phyloP scores from a whole-genome alignment of 2,888 invertebrate genomes.

The Platerodrilus igneus region DNA sequence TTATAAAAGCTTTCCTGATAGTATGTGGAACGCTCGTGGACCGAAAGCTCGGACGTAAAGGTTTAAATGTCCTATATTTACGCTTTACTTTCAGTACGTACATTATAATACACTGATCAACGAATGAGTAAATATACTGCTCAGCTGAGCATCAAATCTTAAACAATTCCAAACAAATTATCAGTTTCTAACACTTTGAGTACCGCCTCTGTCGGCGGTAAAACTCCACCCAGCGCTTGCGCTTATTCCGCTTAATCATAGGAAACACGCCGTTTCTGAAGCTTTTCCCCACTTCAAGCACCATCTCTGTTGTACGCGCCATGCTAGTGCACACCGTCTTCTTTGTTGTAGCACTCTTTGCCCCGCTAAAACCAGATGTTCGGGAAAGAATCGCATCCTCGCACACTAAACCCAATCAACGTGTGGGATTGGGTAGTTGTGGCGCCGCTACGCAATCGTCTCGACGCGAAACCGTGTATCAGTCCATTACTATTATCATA shows the following conservation, averaged over 20 bases:
- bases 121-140: slow-evolving; percentile 24
- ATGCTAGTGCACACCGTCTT: slow-evolving; percentile 23
- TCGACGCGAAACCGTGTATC: slow-evolving; percentile 43
- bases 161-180: slow-evolving; percentile 50
- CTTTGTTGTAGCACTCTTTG: slow-evolving; percentile 19
- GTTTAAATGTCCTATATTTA: too few relatives aligned
- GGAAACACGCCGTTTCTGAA: slow-evolving; percentile 36
- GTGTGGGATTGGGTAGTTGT: slow-evolving; percentile 51
- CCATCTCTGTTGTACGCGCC: slow-evolving; percentile 33
- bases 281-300: slow-evolving; percentile 36
- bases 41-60: too few relatives aligned
- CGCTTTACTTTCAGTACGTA: too few relatives aligned
- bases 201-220: slow-evolving; percentile 42
- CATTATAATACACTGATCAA: too few relatives aligned
- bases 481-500: slow-evolving; percentile 48
- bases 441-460: slow-evolving; percentile 47
- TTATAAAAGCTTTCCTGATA: too few relatives aligned
- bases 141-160: slow-evolving; percentile 46
- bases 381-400: slow-evolving; percentile 41
- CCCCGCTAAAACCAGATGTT: slow-evolving; percentile 23
- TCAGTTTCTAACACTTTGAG: slow-evolving; percentile 44
- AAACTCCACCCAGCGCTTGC: slow-evolving; percentile 47
- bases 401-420: slow-evolving; percentile 55
- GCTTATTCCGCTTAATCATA: slow-evolving; percentile 37
- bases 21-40: too few relatives aligned